Percentiles rank a stretch among this genome's conserved stretches.
These are phyloP conservation scores for Eupithecia subumbrata DNA, from an alignment of 2,888 invertebrate genomes.

Conservation along the genomic window DNA sequence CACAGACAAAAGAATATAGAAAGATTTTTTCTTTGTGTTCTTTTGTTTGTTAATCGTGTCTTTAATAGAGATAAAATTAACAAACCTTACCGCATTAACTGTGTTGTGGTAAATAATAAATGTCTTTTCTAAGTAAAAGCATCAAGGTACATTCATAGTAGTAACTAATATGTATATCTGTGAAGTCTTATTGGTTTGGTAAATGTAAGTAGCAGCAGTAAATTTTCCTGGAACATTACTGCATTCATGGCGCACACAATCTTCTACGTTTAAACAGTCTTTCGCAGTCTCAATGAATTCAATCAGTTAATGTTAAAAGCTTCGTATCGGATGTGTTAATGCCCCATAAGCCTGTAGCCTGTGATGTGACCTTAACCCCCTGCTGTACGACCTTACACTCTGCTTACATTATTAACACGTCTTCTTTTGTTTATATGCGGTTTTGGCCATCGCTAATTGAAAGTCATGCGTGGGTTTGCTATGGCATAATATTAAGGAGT, in stretches of 20 bases:
- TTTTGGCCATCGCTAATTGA: slow-evolving; percentile 33
- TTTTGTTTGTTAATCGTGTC: too few species aligned
- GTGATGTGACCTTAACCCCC: slow-evolving; percentile 38
- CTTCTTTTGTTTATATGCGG: slow-evolving; percentile 32
- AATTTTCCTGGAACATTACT: not conserved
- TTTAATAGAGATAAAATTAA: too few species aligned
- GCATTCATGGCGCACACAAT: not conserved
- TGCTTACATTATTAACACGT: slow-evolving; percentile 24
- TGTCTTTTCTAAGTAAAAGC: too few species aligned
- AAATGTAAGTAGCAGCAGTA: too few species aligned
- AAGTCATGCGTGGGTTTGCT: slow-evolving; percentile 13
- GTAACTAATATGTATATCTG: too few species aligned
- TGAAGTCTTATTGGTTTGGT: too few species aligned
- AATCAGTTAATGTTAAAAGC: not conserved
- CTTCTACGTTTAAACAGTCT: not conserved
- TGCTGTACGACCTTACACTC: slow-evolving; percentile 38
- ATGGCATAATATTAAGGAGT: slow-evolving; percentile 10
- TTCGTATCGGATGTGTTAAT: not conserved
- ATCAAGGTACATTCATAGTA: too few species aligned
- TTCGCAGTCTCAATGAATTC: not conserved
- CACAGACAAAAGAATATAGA: too few species aligned
- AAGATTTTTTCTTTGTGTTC: too few species aligned
- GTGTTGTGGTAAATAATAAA: too few species aligned
- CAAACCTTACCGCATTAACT: too few species aligned
- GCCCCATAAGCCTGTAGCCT: not conserved